Percentiles rank a stretch among this genome's conserved stretches.
These are phyloP conservation scores for Mastigias papua DNA, from an alignment of 30 jellyfish, hydroid and myxozoan species.

Conservation along the genomic window DNA sequence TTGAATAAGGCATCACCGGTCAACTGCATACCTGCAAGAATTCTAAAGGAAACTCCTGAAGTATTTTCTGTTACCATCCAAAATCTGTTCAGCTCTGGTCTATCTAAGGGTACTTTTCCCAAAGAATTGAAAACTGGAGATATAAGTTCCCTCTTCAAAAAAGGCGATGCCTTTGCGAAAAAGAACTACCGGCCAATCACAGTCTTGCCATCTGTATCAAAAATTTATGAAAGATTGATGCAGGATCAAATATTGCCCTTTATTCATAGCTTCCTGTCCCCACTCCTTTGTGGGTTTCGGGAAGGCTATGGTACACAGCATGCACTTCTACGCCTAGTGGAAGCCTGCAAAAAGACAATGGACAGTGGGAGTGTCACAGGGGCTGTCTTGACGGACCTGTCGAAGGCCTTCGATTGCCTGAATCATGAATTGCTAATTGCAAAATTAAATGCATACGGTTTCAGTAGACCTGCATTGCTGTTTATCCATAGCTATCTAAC, in stretches of 20 bases:
- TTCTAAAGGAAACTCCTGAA: constrained; percentile 27
- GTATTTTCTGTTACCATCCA: constrained; percentile 14
- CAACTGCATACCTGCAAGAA: constrained; percentile 20
- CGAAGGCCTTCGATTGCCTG: constrained; percentile 58
- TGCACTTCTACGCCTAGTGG: neutral
- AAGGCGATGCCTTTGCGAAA: constrained; percentile 39
- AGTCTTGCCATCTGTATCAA: constrained; percentile 50
- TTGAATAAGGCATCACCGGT: constrained; percentile 43
- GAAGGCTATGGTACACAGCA: constrained; percentile 52
- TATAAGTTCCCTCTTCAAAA: constrained; percentile 12
- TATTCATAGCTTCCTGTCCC: constrained; percentile 35
- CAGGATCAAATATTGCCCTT: constrained; percentile 36
- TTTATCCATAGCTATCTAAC: constrained; percentile 11
- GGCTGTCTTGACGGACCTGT: constrained; percentile 56
- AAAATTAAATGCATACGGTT: constrained; percentile 51
- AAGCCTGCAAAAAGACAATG: constrained; percentile 17
- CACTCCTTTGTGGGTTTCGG: constrained; percentile 66
- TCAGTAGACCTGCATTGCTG: constrained; percentile 54
- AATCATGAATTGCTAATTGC: constrained; percentile 49
- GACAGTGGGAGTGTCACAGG: constrained; percentile 51
- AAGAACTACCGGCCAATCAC: constrained; percentile 58
- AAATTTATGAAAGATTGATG: constrained; percentile 44
- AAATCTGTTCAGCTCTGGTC: constrained; percentile 38
- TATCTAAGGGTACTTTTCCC: constrained; percentile 8
- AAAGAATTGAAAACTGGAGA: neutral